phyloP scores from a whole-genome alignment of 2,113 vertebrate genomes.

The Melospiza melodia region DNA sequence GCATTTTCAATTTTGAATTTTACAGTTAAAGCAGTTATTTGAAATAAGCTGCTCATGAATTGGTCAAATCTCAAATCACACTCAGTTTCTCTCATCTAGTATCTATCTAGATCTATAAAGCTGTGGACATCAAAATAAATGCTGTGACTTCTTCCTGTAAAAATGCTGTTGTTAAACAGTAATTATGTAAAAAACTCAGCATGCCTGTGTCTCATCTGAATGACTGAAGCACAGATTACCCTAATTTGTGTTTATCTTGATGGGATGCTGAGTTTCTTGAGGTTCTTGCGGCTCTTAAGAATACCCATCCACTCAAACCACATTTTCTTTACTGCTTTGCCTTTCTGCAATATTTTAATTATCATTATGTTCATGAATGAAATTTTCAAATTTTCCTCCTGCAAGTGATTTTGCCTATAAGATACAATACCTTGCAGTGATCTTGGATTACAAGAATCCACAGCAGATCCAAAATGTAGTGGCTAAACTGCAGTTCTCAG shows the following conservation, averaged over 20 bases:
- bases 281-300: not conserved
- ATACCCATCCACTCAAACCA: not conserved
- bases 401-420: not conserved
- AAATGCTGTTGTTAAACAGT: not conserved
- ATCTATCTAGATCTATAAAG: not conserved
- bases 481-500: not conserved
- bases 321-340: not conserved
- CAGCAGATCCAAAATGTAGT: not conserved
- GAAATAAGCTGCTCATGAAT: not conserved
- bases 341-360: not conserved
- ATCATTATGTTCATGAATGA: not conserved
- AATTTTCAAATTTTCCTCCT: not conserved
- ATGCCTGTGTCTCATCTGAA: not conserved
- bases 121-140: not conserved
- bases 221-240: not conserved
- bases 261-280: not conserved
- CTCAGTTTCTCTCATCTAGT: not conserved
- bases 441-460: not conserved
- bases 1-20: not conserved
- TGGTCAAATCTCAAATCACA: not conserved
- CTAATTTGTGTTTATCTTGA: not conserved
- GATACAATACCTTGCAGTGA: not conserved
- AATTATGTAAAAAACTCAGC: not conserved
- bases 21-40: not conserved
- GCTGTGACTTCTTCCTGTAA: not conserved